A percentile compares a stretch with the other conserved stretches of the same genome.
Evolutionary conservation across 2,888 invertebrate genomes (phyloP).

Genomic region (Stenotaenia linearis): DNA sequence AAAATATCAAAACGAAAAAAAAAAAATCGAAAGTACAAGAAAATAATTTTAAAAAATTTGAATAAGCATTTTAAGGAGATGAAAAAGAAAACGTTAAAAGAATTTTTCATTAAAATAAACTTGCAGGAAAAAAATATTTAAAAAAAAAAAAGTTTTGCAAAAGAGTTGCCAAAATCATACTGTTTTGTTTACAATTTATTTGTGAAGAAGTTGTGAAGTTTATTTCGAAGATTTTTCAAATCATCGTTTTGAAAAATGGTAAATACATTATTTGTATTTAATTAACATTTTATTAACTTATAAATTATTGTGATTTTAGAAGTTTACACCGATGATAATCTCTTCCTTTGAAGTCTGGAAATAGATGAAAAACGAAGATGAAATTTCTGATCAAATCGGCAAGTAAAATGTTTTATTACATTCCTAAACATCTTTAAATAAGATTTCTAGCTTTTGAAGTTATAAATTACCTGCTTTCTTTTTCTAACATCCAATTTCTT

Average conservation of each 20-base stretch:
- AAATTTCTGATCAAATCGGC: too few species aligned
- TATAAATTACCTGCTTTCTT: constrained; percentile 11
- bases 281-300: neutral
- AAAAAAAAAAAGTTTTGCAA: neutral
- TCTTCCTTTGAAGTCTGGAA: neutral
- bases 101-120: constrained; percentile 24
- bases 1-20: neutral
- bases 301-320: neutral
- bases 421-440: too few species aligned
- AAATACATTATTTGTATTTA: neutral
- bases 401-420: too few species aligned
- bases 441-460: too few species aligned
- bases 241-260: neutral
- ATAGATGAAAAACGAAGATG: neutral
- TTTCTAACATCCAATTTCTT: neutral
- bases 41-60: neutral
- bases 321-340: neutral
- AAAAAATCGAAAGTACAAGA: neutral
- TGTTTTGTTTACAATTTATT: neutral
- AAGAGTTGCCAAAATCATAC: neutral
- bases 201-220: neutral
- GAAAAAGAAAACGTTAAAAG: neutral
- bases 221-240: too few species aligned
- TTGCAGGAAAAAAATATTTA: neutral
- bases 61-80: neutral